Evolutionary conservation across 2,888 invertebrate species (phyloP).

Genomic region (Athalia cordata): DNA sequence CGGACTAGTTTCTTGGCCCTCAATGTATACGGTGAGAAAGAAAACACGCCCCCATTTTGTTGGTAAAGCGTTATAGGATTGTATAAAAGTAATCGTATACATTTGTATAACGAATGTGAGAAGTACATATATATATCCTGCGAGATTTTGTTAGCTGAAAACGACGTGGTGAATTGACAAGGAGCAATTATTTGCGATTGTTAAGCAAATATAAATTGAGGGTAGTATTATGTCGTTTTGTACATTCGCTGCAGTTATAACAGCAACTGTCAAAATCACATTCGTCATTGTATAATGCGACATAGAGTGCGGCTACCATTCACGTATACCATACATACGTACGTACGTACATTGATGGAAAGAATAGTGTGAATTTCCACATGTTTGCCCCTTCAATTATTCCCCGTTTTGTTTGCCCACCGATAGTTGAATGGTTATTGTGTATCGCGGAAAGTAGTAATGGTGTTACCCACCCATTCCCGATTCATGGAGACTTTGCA

Average conservation of each 20-base stretch:
- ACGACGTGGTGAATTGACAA: conserved; percentile 23
- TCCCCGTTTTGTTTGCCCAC: conserved; percentile 42
- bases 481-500: not conserved
- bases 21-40: not conserved
- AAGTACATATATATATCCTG: not conserved
- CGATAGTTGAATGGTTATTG: conserved; percentile 38
- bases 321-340: not conserved
- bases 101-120: not conserved
- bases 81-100: too few relatives aligned
- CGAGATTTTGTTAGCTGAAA: too few relatives aligned
- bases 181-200: conserved; percentile 47
- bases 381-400: conserved; percentile 44
- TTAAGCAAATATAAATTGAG: conserved; percentile 44
- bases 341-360: conserved; percentile 2
- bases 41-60: conserved; percentile 28
- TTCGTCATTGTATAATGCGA: conserved; percentile 17
- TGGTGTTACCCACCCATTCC: not conserved
- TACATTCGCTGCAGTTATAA: not conserved
- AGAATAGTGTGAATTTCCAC: conserved; percentile 46
- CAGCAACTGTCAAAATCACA: conserved; percentile 41
- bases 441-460: conserved; percentile 20
- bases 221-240: not conserved
- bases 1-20: too few relatives aligned
- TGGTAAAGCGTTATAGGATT: too few relatives aligned
- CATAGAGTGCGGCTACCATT: too few relatives aligned